Evolutionary conservation across 2,113 vertebrate genomes (phyloP).

Genomic region (Rhea americana): DNA sequence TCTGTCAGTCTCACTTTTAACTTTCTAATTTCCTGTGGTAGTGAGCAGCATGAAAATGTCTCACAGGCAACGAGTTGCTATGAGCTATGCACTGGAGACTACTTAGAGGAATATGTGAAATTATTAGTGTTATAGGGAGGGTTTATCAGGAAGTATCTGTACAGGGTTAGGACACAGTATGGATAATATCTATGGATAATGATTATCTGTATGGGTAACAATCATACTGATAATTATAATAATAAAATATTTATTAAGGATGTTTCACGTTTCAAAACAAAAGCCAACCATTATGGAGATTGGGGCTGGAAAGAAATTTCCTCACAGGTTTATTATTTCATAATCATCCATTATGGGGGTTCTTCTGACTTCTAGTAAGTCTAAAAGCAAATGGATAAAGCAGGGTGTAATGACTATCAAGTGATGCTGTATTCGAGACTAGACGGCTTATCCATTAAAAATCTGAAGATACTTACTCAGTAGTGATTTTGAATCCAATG

Average conservation of each 20-base stretch:
- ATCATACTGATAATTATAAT: not conserved
- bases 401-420: not conserved
- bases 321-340: not conserved
- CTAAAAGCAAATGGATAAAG: not conserved
- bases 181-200: not conserved
- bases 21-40: constrained; percentile 5
- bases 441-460: not conserved
- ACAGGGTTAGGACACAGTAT: constrained; percentile 13
- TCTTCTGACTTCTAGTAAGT: constrained; percentile 29
- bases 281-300: not conserved
- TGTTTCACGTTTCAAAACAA: constrained; percentile 19
- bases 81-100: not conserved
- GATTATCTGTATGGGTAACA: not conserved
- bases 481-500: not conserved
- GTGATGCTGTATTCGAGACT: not conserved
- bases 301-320: constrained; percentile 20
- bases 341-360: constrained; percentile 27
- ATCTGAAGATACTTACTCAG: not conserved
- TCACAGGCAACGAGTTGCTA: not conserved
- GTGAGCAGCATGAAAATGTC: not conserved
- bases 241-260: constrained; percentile 51
- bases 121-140: not conserved
- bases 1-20: not conserved
- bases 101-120: not conserved
- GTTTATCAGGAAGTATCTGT: not conserved